Conservation (phyloP, 2,797 vertebrate species). For the Lepilemur septentrionalis region DNA sequence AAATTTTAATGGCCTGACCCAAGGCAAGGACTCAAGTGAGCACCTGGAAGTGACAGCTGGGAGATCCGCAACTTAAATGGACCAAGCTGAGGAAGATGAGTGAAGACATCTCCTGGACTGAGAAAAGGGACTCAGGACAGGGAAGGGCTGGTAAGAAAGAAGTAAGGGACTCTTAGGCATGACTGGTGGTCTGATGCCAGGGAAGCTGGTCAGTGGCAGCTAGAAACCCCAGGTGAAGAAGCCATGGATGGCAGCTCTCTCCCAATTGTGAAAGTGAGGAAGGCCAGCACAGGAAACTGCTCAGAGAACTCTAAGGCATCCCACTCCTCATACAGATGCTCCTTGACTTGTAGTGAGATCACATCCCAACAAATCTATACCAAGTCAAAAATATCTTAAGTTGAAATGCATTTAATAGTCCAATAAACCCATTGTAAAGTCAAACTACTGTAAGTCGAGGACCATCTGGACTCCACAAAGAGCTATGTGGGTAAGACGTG, state of each 20-base stretch:
- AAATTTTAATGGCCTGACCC: background rate
- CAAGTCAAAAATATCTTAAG: background rate
- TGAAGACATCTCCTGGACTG: background rate
- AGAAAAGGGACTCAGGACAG: background rate
- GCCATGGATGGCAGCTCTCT: background rate
- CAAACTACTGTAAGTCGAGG: background rate
- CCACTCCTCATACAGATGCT: background rate
- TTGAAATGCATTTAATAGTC: background rate
- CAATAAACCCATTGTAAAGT: background rate
- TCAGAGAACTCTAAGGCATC: background rate
- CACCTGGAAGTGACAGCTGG: background rate
- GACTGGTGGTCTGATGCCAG: background rate
- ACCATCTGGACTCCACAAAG: background rate
- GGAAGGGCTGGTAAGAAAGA: background rate
- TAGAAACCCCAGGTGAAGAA: background rate
- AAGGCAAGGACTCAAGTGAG: background rate
- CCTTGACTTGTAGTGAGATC: background rate
- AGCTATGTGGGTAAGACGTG: background rate
- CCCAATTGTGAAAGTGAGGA: background rate
- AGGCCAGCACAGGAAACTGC: background rate
- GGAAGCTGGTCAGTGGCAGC: background rate
- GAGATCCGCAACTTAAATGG: background rate
- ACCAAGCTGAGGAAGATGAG: background rate
- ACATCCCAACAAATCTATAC: background rate
- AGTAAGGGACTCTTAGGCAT: background rate